Base-by-base conservation (phyloP, 2,888 invertebrate species). In the Torymus aiolomorphi region DNA sequence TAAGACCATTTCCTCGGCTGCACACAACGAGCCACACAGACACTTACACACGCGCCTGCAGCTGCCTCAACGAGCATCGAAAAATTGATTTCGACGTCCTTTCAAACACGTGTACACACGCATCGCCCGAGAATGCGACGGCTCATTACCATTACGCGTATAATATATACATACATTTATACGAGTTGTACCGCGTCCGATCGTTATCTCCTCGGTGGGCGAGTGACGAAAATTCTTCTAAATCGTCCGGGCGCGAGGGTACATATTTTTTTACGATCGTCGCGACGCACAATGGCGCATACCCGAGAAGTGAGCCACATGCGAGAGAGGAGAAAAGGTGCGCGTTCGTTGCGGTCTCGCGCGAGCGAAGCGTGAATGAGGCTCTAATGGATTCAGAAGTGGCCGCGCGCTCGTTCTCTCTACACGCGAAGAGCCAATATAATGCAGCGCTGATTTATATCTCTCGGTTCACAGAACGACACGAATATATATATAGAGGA, bases 381-480 rank as follows among this genome's bases (percentile, higher is more conserved):
- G 42, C 51, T 83, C 84, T 86, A 86, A 87, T 86, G 85, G 86
- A 87, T 87, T 85, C 85, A 85, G 86, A 86, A 87, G 86, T 87
- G 86, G 83, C 85, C 31, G 3, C 31, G 3, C 31, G 3, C 31
- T 31, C 31, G 3, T 84, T 86, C 85, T 87, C 86, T 86, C 86
- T 85, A 86, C 84, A 54, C 51, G 59, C 66, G 18, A 51, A 20
- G 86, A 86, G 86, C 67, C 83, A 86, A 86, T 87, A 87, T 87
- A 87, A 86, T 86, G 84, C 84, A 84, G 85, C 85, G 83, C 85
- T 88, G 88, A 88, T 88, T 88, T 88, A 88, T 87, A 84, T 84
- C 62, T 67, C 20, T 69, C 54, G 18, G 2, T 2, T 42, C 65
- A 31, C 31, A 18, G 57, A 49, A 69, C 31, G 78, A 63, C 67